Evolutionary conservation across 1,140 invertebrate genomes (phyloP), one percentile per base, ranked within the genome.

Genomic region (Diuraphis noxia): DNA sequence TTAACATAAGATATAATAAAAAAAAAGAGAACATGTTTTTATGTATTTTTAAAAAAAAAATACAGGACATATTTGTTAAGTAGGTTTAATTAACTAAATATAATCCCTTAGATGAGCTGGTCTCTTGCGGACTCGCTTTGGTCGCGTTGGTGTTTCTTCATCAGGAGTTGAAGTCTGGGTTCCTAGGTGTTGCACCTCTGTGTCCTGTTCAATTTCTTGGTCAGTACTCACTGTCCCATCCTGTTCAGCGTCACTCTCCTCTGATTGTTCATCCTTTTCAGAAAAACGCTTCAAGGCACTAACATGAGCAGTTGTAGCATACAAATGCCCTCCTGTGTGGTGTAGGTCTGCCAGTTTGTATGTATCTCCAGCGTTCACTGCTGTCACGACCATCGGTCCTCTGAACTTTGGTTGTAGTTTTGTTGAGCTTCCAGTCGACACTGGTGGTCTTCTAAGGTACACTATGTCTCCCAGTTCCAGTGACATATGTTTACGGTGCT

Each of bases 241-340:
- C 52, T 56, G 63, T n/a, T 72, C 63, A 72, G 63, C 5, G 72
- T 79, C 72, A 38, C 72, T 79, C 34, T 79, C 34, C 34, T 34
- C 72, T 34, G 19, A n/a, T 79, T 19, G 72, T 36, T 79, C 72
- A n/a, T 79, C 72, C 72, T 79, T 79, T n/a, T 34, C 72, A 36
- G n/a, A n/a, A 72, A 72, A n/a, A n/a, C 63, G 63, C n/a, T 72
- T n/a, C n/a, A 72, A n/a, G 30, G 63, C 63, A 34, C 63, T 72
- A n/a, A 72, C 30, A 72, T 72, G 63, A n/a, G 63, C 56, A n/a
- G 63, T 72, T 72, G 63, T 72, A n/a, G 63, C 63, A 72, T 72
- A 72, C n/a, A 72, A 34, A 72, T 72, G 63, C 10, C 63, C 63
- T n/a, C 30, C 30, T 30, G 30, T 77, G 63, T 77, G 63, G n/a